These are phyloP conservation scores for Percopsis omiscomaycus DNA, from an alignment of 2,797 vertebrate genomes.

Conservation along the genomic window DNA sequence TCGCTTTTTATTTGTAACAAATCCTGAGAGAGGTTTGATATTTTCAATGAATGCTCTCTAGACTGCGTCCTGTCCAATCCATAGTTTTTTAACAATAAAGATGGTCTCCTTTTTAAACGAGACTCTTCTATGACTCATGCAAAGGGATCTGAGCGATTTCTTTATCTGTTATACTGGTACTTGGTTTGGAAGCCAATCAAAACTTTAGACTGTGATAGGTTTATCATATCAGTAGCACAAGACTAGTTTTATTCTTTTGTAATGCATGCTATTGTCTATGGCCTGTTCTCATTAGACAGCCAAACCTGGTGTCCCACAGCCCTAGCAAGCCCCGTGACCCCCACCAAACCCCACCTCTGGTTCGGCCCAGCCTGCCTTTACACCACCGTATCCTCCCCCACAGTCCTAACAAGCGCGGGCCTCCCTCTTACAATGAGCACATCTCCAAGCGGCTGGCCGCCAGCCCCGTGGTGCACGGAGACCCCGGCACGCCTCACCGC, in stretches of 20 bases:
- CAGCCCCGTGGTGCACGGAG: constrained; percentile 85
- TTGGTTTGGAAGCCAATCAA: constrained; percentile 5
- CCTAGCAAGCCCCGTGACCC: constrained; percentile 30
- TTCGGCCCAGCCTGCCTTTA: constrained; percentile 28
- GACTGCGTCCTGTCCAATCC: too few species aligned
- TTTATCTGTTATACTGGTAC: not conserved
- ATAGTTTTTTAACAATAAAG: too few species aligned
- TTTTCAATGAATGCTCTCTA: constrained; percentile 8
- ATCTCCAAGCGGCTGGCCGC: constrained; percentile 95
- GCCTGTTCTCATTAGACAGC: not conserved
- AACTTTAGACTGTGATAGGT: constrained; percentile 1
- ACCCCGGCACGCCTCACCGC: constrained; percentile 94
- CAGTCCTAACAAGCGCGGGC: constrained; percentile 97
- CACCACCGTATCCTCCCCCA: constrained; percentile 44
- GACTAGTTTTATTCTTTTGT: constrained; percentile 8
- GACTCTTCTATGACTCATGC: constrained; percentile 36
- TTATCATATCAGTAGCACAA: constrained; percentile 9
- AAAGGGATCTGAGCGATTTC: not conserved
- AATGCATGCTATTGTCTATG: not conserved
- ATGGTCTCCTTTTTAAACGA: constrained; percentile 12
- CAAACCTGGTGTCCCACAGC: constrained; percentile 20
- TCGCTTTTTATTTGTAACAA: constrained; percentile 78
- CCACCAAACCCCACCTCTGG: not conserved
- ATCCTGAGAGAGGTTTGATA: constrained; percentile 45
- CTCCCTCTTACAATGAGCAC: constrained; percentile 99